Evolutionary conservation across 1,140 invertebrate species (phyloP), one percentile per base, ranked within the genome.

Genomic region (Mactra quadrangularis): DNA sequence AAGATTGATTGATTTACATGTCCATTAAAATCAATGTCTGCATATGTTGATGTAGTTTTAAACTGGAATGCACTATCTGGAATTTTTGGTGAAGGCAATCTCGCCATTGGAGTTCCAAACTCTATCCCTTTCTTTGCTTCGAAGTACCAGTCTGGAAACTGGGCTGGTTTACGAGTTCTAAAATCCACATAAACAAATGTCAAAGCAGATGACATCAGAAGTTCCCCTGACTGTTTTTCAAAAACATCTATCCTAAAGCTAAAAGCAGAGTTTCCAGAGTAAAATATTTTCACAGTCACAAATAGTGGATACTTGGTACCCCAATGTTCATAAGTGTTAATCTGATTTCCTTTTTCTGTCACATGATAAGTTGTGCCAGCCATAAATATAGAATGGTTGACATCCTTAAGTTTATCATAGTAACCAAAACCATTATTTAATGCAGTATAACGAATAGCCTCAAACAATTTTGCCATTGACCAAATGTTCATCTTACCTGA

Each of bases 131-230:
- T 25, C 31, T 82, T 71, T 25, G 13, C 4, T 31, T 31, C 41
- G 11, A 52, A 22, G 47, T 74, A 82, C 79, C 79, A 82, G 29
- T 11, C 31, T 17, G 79, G 79, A 66, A 74, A 64, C 22, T 6
- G 45, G 13, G 50, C 59, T 0, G 79, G 55, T 75, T 52, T 82
- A 15, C 79, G 31, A 19, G 68, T 74, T 29, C 27, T 71, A 31
- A 50, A 82, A 19, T 82, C 68, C 25, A 82, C 68, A 38, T 74
- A 82, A 0, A 82, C 79, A 74, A 74, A 82, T 27, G 57, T 82
- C 55, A 74, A 52, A 0, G 15, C 6, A n/a, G 57, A 35, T 2
- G 68, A 22, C 29, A 55, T 45, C 13, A 82, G 57, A 15, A 38
- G 9, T 41, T 82, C 59, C 4, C 70, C 55, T 0, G 29, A 74